These are phyloP conservation scores for Danio jaintianensis DNA, from an alignment of 2,797 vertebrate species.

Conservation along the genomic window DNA sequence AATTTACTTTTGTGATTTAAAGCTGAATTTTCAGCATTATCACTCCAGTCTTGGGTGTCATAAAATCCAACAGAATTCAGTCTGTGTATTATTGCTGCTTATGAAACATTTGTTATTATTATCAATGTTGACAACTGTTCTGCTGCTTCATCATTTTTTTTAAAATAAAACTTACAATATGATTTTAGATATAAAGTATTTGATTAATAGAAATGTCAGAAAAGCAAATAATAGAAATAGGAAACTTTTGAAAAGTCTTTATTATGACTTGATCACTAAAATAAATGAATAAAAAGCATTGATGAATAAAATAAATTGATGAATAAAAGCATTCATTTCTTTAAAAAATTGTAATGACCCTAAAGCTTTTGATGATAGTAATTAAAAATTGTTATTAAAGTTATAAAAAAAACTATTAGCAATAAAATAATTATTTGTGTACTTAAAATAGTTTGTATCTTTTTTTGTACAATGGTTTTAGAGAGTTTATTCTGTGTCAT, in stretches of 20 bases:
- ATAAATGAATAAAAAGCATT: too few relatives aligned
- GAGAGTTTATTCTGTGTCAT: too few relatives aligned
- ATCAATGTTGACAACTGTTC: background rate
- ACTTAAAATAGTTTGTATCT: too few relatives aligned
- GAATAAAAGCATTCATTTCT: background rate
- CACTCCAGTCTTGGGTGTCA: background rate
- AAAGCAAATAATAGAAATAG: background rate
- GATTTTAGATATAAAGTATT: too few relatives aligned
- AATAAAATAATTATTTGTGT: too few relatives aligned
- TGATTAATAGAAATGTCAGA: too few relatives aligned
- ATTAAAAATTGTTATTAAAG: too few relatives aligned
- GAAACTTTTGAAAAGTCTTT: background rate
- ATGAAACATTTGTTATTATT: background rate
- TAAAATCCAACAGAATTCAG: background rate
- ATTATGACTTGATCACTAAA: background rate
- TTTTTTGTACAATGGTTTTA: too few relatives aligned
- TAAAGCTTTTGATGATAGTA: too few relatives aligned
- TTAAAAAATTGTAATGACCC: too few relatives aligned
- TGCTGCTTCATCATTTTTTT: background rate
- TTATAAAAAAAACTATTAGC: too few relatives aligned
- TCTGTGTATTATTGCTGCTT: background rate
- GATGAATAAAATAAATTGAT: too few relatives aligned
- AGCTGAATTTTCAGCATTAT: background rate
- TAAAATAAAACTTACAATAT: background rate
- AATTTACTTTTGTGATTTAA: background rate